These are phyloP conservation scores for Sebastes hubbsi DNA, from an alignment of 2,797 vertebrate species.

Conservation along the genomic window DNA sequence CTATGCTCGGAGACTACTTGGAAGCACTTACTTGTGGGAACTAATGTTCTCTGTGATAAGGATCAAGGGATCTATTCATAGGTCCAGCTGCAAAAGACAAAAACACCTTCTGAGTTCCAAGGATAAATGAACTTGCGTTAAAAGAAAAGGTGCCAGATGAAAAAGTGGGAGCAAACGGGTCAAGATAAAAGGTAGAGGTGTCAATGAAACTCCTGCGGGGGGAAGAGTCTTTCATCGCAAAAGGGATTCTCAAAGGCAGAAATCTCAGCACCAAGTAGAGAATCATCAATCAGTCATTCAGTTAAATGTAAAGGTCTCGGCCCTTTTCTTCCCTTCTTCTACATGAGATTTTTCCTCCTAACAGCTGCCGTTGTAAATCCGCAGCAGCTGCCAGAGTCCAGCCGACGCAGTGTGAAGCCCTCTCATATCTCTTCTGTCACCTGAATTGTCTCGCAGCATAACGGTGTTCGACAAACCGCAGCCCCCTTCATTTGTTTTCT, in stretches of 20 bases:
- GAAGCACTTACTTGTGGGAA: conserved; percentile 39
- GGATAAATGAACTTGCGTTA: conserved; percentile 1
- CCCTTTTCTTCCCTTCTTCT: background rate
- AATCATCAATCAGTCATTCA: background rate
- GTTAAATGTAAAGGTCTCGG: background rate
- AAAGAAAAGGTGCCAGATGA: conserved; percentile 8
- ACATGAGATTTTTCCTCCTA: background rate
- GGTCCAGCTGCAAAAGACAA: conserved; percentile 39
- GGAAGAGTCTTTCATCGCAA: background rate
- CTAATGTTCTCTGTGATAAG: conserved; percentile 58
- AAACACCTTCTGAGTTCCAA: conserved; percentile 5
- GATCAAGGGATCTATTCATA: conserved; percentile 51
- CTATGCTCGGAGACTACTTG: conserved; percentile 2
- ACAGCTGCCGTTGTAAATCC: background rate
- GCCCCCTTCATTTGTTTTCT: conserved; percentile 38
- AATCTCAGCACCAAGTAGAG: background rate
- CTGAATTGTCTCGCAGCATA: conserved; percentile 14
- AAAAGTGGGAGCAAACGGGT: background rate
- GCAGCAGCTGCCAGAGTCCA: conserved; percentile 2
- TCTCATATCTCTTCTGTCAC: conserved; percentile 3
- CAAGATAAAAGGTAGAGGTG: background rate
- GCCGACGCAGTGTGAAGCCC: conserved; percentile 3
- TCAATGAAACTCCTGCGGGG: background rate
- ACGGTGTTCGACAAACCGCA: background rate
- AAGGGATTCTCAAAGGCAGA: background rate